Evolutionary conservation across 2,888 invertebrate species (phyloP), one percentile per base, ranked within the genome.

Genomic region (Penaeus monodon): DNA sequence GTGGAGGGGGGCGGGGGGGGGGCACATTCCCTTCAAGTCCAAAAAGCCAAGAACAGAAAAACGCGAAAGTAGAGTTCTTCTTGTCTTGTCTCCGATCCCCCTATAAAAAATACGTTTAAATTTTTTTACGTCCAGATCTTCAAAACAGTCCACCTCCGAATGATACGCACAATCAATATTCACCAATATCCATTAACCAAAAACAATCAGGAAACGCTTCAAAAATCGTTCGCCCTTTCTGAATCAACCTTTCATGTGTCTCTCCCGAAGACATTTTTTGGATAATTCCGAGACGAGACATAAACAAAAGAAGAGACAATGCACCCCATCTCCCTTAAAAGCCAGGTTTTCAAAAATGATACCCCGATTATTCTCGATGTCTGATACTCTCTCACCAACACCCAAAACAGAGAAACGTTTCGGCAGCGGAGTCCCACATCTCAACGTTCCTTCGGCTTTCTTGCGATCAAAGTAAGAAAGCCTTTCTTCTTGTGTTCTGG

Each of bases 301-400:
- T 79, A 80, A 65, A 85, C 80, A 80, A 85, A 85, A 80, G 66
- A 17, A 17, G 29, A 85, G 76, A 85, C 85, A 85, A 85, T 85
- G 81, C 85, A 85, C 68, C 65, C 85, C 85, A 85, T 85, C 85
- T 70, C 85, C 73, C 73, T 85, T 85, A 85, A 85, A 80, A 85
- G 85, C 84, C 84, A 84, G 84, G 84, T 84, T 84, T 84, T 84
- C 57, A 84, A 85, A 85, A 80, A 85, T 85, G 38, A n/a, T 85
- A 64, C 80, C 79, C 65, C 85, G 85, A 80, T 85, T 85, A 85
- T 85, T 85, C 80, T 85, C 79, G 63, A 73, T 68, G 85, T 85
- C 80, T 78, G 84, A 84, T 84, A 78, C 66, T 78, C 84, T 84
- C 84, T 84, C 84, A 84, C 84, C 84, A 84, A 33, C 68, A 49